A percentile compares a stretch with the other conserved stretches of the same genome.
Conservation (phyloP, 2,888 invertebrate species). For the Pegoplata infirma region DNA sequence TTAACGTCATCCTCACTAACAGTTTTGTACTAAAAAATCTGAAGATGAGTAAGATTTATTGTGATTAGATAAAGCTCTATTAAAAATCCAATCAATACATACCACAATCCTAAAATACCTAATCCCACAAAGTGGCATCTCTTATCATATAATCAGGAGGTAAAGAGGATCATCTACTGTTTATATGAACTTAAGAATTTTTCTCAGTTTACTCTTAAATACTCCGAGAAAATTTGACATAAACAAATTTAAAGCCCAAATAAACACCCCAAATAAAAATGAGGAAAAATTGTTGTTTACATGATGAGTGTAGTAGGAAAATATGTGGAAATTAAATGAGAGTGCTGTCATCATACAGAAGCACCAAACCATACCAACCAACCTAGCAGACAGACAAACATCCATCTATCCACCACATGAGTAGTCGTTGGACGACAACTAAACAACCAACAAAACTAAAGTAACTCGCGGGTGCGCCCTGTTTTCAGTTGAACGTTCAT, state of each 20-base stretch:
- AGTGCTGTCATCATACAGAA: conserved; percentile 19
- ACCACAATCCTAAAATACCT: no score
- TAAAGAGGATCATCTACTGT: conserved; percentile 15
- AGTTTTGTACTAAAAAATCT: no score
- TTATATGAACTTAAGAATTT: not conserved
- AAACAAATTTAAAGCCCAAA: conserved; percentile 13
- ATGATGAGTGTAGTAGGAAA: conserved; percentile 23
- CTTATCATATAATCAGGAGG: not conserved
- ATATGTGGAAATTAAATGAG: conserved; percentile 18
- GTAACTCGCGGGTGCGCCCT: conserved; percentile 75
- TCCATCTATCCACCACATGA: not conserved
- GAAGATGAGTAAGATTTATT: no score
- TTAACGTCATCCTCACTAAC: no score
- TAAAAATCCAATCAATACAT: no score
- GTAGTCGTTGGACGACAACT: conserved; percentile 10
- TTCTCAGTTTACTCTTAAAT: conserved; percentile 44
- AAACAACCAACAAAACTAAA: conserved; percentile 63
- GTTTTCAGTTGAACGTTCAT: conserved; percentile 31
- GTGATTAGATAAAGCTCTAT: no score
- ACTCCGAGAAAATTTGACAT: conserved; percentile 32
- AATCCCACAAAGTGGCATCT: not conserved
- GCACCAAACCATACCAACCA: conserved; percentile 18
- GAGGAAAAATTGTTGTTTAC: conserved; percentile 5
- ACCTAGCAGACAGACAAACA: no score
- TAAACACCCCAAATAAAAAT: conserved; percentile 32